Percentiles rank a stretch among this genome's conserved stretches.
Conservation (phyloP, 2,797 vertebrate species). For the Mallotus villosus region DNA sequence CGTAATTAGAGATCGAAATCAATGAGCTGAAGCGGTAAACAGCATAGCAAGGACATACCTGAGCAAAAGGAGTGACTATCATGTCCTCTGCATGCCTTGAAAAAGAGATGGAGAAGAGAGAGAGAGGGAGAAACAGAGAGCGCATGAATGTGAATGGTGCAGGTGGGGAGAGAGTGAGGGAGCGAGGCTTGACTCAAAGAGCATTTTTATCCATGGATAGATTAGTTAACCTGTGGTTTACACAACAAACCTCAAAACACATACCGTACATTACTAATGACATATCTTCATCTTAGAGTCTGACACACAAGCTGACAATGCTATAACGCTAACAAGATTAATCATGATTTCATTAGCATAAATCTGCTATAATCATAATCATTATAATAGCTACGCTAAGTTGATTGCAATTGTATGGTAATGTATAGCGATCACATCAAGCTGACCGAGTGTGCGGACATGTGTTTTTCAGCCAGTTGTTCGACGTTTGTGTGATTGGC, state of each 20-base stretch:
- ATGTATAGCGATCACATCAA: neutral
- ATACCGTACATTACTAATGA: constrained; percentile 10
- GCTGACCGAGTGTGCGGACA: neutral
- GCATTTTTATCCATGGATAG: constrained; percentile 46
- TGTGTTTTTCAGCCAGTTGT: constrained; percentile 6
- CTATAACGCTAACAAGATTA: constrained; percentile 38
- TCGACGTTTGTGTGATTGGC: neutral
- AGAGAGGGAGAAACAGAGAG: neutral
- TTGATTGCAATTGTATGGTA: constrained; percentile 33
- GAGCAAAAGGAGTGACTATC: constrained; percentile 94
- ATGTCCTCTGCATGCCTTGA: constrained; percentile 89
- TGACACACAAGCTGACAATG: constrained; percentile 34
- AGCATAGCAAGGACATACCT: constrained; percentile 73
- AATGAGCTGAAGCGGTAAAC: neutral
- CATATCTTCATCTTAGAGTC: constrained; percentile 11
- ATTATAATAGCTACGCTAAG: constrained; percentile 30
- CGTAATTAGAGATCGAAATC: constrained; percentile 38
- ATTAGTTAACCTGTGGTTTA: constrained; percentile 51
- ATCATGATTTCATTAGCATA: constrained; percentile 54
- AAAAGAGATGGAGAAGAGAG: constrained; percentile 16
- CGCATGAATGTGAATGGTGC: no score
- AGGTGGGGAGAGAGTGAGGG: neutral
- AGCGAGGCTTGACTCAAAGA: constrained; percentile 20
- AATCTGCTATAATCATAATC: constrained; percentile 52
- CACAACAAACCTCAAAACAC: constrained; percentile 42